phyloP scores from a whole-genome alignment of 2,113 vertebrate genomes.

The Chaenocephalus aceratus region DNA sequence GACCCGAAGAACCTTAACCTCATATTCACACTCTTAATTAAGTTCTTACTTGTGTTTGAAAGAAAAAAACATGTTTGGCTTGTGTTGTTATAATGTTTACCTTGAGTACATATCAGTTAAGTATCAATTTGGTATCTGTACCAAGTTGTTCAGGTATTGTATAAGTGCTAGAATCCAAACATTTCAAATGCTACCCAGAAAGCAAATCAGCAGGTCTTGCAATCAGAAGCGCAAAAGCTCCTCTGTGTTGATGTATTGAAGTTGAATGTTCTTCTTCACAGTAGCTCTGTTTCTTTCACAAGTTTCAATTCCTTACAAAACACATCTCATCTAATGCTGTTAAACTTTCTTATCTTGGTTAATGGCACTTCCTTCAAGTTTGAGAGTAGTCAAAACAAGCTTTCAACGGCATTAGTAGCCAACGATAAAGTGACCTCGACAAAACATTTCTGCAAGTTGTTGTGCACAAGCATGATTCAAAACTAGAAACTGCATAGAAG shows the following conservation, averaged over 20 bases:
- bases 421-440: neutral
- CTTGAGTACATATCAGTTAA: neutral
- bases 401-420: neutral
- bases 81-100: neutral
- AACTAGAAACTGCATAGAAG: neutral
- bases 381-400: neutral
- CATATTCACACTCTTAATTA: neutral
- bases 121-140: neutral
- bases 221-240: neutral
- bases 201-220: neutral
- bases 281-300: neutral
- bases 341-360: neutral
- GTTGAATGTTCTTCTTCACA: neutral
- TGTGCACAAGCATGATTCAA: neutral
- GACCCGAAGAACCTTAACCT: neutral
- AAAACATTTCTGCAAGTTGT: neutral
- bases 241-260: neutral
- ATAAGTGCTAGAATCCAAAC: neutral
- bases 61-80: neutral
- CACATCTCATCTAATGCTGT: neutral
- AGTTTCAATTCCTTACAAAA: slow-evolving; percentile 8
- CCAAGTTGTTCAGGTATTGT: neutral
- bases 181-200: neutral
- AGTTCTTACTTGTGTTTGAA: neutral
- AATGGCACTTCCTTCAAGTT: neutral